Evolutionary conservation across 2,113 vertebrate genomes (phyloP), one percentile per base, ranked within the genome.

Genomic region (Pyxicephalus adspersus): DNA sequence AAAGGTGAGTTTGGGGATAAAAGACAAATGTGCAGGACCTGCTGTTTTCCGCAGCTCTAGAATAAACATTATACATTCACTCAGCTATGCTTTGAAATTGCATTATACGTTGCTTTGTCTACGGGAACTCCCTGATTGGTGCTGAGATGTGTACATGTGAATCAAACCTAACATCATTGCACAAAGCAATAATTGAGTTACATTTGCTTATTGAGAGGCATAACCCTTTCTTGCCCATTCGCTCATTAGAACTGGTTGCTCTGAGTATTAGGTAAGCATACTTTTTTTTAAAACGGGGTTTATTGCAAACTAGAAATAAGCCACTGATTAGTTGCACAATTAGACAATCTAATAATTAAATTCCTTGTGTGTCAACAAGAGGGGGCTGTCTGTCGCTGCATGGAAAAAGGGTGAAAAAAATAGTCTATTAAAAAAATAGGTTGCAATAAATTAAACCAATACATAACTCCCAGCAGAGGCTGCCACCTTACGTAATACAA

Each of bases 391-490:
- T 34, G 45, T 50, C 26, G 22, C 50, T 23, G 60, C 60, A 26
- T n/a, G 58, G 5, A 50, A 15, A 60, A 57, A 17, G 52, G n/a
- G 60, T 45, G 64, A 45, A 64, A 54, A 64, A 38, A 66, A 18
- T 16, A 81, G 57, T 55, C 78, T 55, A 64, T 81, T 73, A 74
- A 6, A 29, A 45, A 25, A 65, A 68, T 60, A 72, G 58, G 38
- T 64, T 64, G 60, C 79, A 34, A 74, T 74, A 54, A 73, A 81
- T 81, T 81, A 72, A 64, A 65, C 8, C 28, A 45, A 81, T 81
- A 65, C 45, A 34, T 74, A 73, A 26, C 67, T 74, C 60, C 60
- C 79, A 55, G 70, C 22, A 4, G 68, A 38, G 57, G 45, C 57
- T 34, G 28, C 28, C 60, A n/a, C n/a, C 70, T 34, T 57, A 55